phyloP scores from a whole-genome alignment of 2,888 invertebrate genomes.

The Agrochola litura region DNA sequence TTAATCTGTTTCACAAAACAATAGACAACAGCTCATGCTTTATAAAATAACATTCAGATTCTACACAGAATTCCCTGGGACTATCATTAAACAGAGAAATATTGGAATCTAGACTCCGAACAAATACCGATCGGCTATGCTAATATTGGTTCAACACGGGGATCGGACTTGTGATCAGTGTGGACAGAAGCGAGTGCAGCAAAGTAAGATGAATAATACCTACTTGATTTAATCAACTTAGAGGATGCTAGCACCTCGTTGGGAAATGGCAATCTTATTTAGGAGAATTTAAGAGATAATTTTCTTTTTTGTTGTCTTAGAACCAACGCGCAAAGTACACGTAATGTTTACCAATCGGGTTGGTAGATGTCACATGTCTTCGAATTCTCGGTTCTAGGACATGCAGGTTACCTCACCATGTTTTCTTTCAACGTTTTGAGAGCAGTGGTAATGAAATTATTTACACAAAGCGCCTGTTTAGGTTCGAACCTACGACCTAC shows the following conservation, averaged over 20 bases:
- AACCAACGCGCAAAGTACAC: neutral
- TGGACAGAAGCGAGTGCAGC: constrained; percentile 6
- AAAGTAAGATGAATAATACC: constrained; percentile 31
- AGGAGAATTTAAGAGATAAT: neutral
- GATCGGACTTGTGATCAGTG: constrained; percentile 25
- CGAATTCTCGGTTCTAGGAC: too few species aligned
- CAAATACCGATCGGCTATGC: constrained; percentile 50
- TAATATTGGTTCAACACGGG: constrained; percentile 40
- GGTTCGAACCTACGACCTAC: too few species aligned
- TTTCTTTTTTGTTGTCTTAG: neutral
- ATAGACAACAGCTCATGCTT: neutral
- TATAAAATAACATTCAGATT: constrained; percentile 3
- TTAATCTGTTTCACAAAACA: neutral
- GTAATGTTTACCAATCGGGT: neutral
- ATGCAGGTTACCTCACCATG: too few species aligned
- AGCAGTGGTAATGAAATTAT: too few species aligned
- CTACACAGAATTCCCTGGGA: constrained; percentile 10
- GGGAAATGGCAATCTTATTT: neutral
- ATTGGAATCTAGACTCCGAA: constrained; percentile 29
- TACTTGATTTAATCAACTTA: constrained; percentile 32
- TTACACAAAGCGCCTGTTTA: too few species aligned
- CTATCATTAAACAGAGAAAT: constrained; percentile 40
- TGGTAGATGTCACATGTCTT: too few species aligned
- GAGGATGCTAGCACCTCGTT: neutral
- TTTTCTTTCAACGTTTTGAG: too few species aligned